These are phyloP conservation scores for Ellobius talpinus DNA, from an alignment of 2,113 vertebrate genomes.

Conservation along the genomic window DNA sequence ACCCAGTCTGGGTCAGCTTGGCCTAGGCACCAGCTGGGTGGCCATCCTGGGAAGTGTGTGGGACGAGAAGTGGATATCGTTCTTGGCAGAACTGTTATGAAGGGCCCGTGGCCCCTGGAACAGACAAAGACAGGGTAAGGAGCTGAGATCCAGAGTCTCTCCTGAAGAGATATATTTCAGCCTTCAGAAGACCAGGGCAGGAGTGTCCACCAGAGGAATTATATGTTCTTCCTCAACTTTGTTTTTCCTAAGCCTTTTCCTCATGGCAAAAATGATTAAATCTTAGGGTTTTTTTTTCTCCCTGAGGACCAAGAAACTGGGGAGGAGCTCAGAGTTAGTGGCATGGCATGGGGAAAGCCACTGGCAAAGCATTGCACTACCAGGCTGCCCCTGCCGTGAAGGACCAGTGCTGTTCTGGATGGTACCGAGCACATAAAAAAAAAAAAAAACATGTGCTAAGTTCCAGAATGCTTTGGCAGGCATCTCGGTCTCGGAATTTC, in stretches of 20 bases:
- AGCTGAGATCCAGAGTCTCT: not conserved
- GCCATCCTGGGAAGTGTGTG: not conserved
- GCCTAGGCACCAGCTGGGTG: too few relatives aligned
- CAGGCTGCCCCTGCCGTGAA: not conserved
- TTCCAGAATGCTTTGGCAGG: not conserved
- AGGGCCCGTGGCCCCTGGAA: too few relatives aligned
- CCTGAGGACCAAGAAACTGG: not conserved
- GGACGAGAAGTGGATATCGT: rapidly evolving
- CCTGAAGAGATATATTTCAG: not conserved
- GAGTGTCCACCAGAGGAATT: not conserved
- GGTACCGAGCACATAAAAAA: not conserved
- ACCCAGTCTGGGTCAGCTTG: not conserved
- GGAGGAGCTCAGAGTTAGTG: not conserved
- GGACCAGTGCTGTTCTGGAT: not conserved
- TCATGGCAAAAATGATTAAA: not conserved
- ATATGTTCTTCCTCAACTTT: not conserved
- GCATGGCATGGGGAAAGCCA: not conserved
- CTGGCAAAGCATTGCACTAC: not conserved
- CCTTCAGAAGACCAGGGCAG: not conserved
- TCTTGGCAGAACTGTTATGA: not conserved
- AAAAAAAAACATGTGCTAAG: not conserved
- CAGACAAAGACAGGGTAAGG: not conserved
- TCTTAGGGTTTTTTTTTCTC: not conserved
- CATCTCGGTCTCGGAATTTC: not conserved
- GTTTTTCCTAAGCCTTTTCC: not conserved